These are phyloP conservation scores for Euplexia lucipara DNA, from an alignment of 2,888 invertebrate genomes.

Conservation along the genomic window DNA sequence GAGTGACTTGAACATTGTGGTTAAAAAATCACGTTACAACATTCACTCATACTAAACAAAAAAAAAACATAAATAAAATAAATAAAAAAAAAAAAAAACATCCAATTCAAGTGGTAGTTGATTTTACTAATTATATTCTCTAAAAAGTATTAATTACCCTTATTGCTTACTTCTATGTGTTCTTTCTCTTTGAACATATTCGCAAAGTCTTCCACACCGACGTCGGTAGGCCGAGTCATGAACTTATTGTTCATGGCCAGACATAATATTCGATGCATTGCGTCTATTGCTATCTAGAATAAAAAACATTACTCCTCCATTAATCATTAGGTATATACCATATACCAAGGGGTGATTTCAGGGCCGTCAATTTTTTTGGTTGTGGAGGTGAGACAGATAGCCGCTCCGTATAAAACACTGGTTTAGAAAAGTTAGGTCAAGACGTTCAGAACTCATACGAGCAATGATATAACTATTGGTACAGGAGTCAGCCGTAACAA, in stretches of 20 bases:
- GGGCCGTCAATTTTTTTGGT: too few relatives aligned
- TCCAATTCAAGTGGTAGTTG: constrained; percentile 45
- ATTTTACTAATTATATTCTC: constrained; percentile 69
- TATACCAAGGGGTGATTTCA: background rate
- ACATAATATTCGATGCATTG: constrained; percentile 85
- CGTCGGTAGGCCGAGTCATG: constrained; percentile 61
- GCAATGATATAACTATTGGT: too few relatives aligned
- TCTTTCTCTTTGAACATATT: constrained; percentile 70
- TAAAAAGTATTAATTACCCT: constrained; percentile 84
- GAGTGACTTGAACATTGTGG: background rate
- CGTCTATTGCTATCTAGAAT: constrained; percentile 82
- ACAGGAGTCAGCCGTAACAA: too few relatives aligned
- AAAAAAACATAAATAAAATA: constrained; percentile 1
- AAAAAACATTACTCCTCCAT: constrained; percentile 35
- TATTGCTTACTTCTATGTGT: constrained; percentile 82
- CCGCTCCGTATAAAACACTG: too few relatives aligned
- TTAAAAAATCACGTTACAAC: constrained; percentile 1
- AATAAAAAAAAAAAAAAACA: constrained; percentile 11
- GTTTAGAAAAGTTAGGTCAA: too few relatives aligned
- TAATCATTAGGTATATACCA: too few relatives aligned
- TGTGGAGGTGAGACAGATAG: too few relatives aligned
- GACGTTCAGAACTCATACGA: too few relatives aligned
- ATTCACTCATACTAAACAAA: background rate
- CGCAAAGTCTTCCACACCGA: constrained; percentile 76
- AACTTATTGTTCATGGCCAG: constrained; percentile 84